A percentile compares a stretch with the other conserved stretches of the same genome.
These are phyloP conservation scores for Lepidurus arcticus DNA, from an alignment of 1,140 invertebrate species.

Conservation along the genomic window DNA sequence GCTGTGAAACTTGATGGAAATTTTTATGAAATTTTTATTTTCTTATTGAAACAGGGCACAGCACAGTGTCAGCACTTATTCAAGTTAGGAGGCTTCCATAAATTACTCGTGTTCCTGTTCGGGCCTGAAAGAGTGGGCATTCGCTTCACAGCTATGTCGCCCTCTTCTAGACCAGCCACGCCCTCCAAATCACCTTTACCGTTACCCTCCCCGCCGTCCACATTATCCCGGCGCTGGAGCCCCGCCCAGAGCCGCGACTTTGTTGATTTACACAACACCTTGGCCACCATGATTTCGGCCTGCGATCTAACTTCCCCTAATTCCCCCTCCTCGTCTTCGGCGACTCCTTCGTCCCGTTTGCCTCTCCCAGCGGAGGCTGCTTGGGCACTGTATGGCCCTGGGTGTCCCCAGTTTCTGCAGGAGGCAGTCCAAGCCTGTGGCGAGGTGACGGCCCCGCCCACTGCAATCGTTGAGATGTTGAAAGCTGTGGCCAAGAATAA, in stretches of 20 bases:
- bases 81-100: constrained; percentile 45
- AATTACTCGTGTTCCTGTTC: constrained; percentile 47
- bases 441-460: constrained; percentile 8
- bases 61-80: constrained; percentile 48
- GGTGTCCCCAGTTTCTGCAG: constrained; percentile 42
- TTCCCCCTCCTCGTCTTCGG: neutral
- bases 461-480: constrained; percentile 29
- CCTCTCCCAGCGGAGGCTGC: constrained; percentile 44
- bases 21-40: constrained; percentile 28
- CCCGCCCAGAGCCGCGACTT: constrained; percentile 47
- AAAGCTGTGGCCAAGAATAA: constrained; percentile 39
- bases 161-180: constrained; percentile 25
- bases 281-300: constrained; percentile 42
- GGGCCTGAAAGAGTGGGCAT: constrained; percentile 40
- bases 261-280: constrained; percentile 44
- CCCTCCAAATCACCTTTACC: constrained; percentile 33
- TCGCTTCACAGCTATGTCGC: constrained; percentile 14
- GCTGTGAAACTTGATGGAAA: neutral
- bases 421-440: constrained; percentile 40
- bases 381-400: constrained; percentile 42
- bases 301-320: constrained; percentile 24
- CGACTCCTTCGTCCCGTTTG: constrained; percentile 40
- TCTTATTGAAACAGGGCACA: constrained; percentile 42
- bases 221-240: constrained; percentile 43
- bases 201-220: constrained; percentile 36